Evolutionary conservation across 2,113 vertebrate genomes (phyloP), one percentile per base, ranked within the genome.

Genomic region (Bombycilla garrulus): DNA sequence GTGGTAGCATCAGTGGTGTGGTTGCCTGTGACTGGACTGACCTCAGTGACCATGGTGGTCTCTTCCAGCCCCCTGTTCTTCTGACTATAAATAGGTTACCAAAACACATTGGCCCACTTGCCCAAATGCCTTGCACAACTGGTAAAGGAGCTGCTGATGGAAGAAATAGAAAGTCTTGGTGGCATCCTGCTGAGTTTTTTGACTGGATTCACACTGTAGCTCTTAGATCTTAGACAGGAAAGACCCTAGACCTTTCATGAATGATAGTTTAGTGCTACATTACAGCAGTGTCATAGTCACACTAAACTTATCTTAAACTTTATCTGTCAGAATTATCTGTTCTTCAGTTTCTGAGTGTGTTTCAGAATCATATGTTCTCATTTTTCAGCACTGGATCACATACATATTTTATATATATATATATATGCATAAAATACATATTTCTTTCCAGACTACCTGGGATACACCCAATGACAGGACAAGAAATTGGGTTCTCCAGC

Each of bases 401-500:
- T 60, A 23, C 25, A 31, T n/a, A n/a, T n/a, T n/a, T 78, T 67
- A 0, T 62, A 1, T n/a, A 6, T 26, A 47, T 72, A 25, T 23
- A 54, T 23, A 45, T 17, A 1, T 44, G 5, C 38, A 36, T 25
- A 42, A 67, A 42, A 15, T 48, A 40, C 2, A 1, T 82, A 8
- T 95, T 89, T 82, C 9, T 92, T 18, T 96, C 21, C 91, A 98
- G 97, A 44, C 77, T 69, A 62, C 91, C 17, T 97, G 96, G 97
- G 96, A 96, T 77, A 93, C 95, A 45, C 93, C 96, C 58, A 96
- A 62, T 19, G 98, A 98, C 53, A 97, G 98, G 94, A 99, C 98
- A 84, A 98, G 98, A 93, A 99, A 99, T 85, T 99, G 98, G 98
- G 97, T 99, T 95, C 97, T 98, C 86, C 98, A 98, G 81, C 98